A percentile compares a stretch with the other conserved stretches of the same genome.
phyloP scores from a whole-genome alignment of 2,113 vertebrate species.

The Pluvianellus socialis region DNA sequence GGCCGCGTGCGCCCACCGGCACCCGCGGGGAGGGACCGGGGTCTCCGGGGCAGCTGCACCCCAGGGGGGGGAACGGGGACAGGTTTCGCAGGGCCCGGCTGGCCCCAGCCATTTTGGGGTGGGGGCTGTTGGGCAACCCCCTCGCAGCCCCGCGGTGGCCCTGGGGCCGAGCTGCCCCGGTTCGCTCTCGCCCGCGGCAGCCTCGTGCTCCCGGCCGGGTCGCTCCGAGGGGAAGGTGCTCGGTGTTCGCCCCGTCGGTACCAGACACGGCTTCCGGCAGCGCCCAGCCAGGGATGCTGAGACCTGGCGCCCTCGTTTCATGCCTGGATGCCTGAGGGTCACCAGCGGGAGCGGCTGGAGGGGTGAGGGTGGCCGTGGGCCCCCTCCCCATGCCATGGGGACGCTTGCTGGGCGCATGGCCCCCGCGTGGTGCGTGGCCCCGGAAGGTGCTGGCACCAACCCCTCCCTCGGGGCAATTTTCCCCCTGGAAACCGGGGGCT shows the following conservation, averaged over 20 bases:
- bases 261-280: not conserved
- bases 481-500: not conserved
- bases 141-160: not conserved
- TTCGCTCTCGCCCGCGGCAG: not conserved
- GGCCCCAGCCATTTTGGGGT: not conserved
- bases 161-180: not conserved
- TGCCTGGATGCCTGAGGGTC: not conserved
- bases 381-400: accelerated
- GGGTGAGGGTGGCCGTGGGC: accelerated
- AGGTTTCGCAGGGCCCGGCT: not conserved
- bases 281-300: not conserved
- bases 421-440: accelerated
- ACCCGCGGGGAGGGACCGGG: not conserved
- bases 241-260: accelerated
- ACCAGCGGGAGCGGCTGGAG: not conserved
- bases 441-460: accelerated
- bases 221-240: not conserved
- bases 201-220: not conserved
- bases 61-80: accelerated
- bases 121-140: not conserved
- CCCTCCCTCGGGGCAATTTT: not conserved
- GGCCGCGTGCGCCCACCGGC: not conserved
- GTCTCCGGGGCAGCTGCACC: not conserved
- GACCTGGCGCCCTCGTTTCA: not conserved
- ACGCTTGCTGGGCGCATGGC: accelerated